Evolutionary conservation across 2,888 invertebrate genomes (phyloP).

Genomic region (Petrophora chlorosata): DNA sequence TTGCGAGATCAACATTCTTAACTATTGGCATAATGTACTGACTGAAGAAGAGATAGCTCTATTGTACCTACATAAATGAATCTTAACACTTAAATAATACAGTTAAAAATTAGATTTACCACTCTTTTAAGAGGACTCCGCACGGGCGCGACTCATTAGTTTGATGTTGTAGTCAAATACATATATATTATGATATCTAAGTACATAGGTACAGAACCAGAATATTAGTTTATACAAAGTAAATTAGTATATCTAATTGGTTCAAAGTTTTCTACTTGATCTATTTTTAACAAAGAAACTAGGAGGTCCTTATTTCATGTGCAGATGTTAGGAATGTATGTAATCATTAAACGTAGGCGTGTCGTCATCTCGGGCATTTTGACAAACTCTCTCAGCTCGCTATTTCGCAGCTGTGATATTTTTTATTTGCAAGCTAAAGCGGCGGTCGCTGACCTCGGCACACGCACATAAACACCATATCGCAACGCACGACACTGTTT

Average conservation of each 20-base stretch:
- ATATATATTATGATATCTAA: no score
- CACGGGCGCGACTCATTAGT: no score
- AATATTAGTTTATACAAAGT: no score
- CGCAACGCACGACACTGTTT: constrained; percentile 52
- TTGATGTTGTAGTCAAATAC: no score
- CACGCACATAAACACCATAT: constrained; percentile 50
- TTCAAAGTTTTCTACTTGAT: background rate
- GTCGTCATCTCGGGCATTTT: constrained; percentile 11
- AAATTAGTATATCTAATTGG: no score
- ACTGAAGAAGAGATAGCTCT: background rate
- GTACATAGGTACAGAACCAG: no score
- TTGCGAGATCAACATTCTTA: constrained; percentile 20
- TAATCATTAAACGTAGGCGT: constrained; percentile 2
- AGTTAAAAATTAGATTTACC: no score
- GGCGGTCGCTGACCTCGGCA: constrained; percentile 54
- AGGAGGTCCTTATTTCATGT: constrained; percentile 1
- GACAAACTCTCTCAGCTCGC: constrained; percentile 12
- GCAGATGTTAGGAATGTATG: constrained; percentile 6
- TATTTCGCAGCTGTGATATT: constrained; percentile 26
- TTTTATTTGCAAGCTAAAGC: constrained; percentile 39
- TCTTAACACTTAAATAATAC: background rate
- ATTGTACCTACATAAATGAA: background rate
- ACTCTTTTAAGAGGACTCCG: no score
- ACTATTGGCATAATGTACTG: constrained; percentile 6
- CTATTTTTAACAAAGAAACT: background rate